A percentile compares a stretch with the other conserved stretches of the same genome.
These are phyloP conservation scores for Myotis lucifugus DNA, from an alignment of 2,113 vertebrate species.

Conservation along the genomic window DNA sequence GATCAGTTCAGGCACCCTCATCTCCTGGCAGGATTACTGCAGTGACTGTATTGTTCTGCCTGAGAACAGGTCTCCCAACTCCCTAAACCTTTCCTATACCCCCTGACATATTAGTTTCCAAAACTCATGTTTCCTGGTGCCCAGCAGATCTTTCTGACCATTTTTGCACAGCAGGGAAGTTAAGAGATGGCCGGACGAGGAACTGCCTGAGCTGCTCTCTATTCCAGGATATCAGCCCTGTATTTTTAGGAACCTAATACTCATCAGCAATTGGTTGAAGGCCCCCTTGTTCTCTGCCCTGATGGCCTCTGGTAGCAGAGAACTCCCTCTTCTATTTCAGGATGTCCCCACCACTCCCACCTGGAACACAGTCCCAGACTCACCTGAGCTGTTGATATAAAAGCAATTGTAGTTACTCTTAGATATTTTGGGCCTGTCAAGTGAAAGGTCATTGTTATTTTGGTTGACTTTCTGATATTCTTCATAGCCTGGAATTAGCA, in stretches of 20 bases:
- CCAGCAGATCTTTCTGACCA: background rate
- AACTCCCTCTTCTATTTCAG: background rate
- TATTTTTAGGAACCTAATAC: background rate
- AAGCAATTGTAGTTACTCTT: conserved; percentile 34
- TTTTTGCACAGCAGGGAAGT: background rate
- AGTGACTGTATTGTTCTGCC: background rate
- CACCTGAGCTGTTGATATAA: background rate
- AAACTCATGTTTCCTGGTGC: background rate
- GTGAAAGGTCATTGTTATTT: background rate
- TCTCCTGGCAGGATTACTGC: background rate
- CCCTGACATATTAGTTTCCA: background rate
- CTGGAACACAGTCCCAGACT: background rate
- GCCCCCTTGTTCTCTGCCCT: background rate
- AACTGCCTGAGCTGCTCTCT: background rate
- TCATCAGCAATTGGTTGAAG: background rate
- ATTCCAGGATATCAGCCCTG: background rate
- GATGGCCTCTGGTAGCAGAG: background rate
- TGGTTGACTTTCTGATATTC: background rate
- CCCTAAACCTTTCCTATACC: background rate
- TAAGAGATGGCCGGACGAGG: background rate
- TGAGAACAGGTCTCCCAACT: background rate
- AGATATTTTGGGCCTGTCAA: rapidly evolving
- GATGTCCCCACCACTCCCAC: background rate
- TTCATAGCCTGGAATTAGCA: conserved; percentile 51
- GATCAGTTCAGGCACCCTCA: background rate